A percentile compares a stretch with the other conserved stretches of the same genome.
Evolutionary conservation across 1,140 invertebrate genomes (phyloP).

Genomic region (Gonatopus flavifemur): DNA sequence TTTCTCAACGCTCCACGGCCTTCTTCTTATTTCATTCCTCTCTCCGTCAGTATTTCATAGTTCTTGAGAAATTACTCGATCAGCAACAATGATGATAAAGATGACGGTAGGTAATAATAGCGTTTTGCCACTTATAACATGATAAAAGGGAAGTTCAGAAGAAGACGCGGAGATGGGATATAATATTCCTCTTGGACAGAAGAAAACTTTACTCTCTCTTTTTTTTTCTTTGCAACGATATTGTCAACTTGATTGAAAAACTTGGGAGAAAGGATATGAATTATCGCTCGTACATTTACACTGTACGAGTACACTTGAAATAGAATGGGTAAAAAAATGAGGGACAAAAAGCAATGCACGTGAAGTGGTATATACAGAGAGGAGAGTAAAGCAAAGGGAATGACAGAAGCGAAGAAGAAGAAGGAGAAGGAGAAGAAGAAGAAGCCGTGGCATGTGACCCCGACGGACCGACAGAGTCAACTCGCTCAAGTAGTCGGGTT

Average conservation of each 20-base stretch:
- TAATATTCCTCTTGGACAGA: too few relatives aligned
- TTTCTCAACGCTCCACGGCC: too few relatives aligned
- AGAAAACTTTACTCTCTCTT: not conserved
- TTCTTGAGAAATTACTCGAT: too few relatives aligned
- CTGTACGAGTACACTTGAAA: constrained; percentile 10
- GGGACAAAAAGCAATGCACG: constrained; percentile 3
- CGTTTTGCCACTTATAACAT: too few relatives aligned
- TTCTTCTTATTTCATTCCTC: not conserved
- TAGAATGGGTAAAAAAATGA: constrained; percentile 6
- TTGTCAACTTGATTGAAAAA: not conserved
- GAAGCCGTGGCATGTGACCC: constrained; percentile 54
- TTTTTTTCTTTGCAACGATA: not conserved
- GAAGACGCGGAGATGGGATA: too few relatives aligned
- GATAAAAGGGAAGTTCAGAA: too few relatives aligned
- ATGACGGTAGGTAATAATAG: too few relatives aligned
- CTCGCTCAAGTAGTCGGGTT: constrained; percentile 56
- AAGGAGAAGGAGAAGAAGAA: constrained; percentile 27
- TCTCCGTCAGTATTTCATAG: too few relatives aligned
- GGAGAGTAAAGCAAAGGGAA: constrained; percentile 3
- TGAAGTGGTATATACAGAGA: not conserved
- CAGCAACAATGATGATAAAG: too few relatives aligned
- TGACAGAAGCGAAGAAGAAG: constrained; percentile 6
- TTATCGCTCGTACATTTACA: too few relatives aligned
- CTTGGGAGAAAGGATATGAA: constrained; percentile 5
- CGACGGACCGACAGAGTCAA: constrained; percentile 52